A percentile compares a stretch with the other conserved stretches of the same genome.
Evolutionary conservation across 1,140 invertebrate genomes (phyloP).

Genomic region (Scaptodrosophila lebanonensis): DNA sequence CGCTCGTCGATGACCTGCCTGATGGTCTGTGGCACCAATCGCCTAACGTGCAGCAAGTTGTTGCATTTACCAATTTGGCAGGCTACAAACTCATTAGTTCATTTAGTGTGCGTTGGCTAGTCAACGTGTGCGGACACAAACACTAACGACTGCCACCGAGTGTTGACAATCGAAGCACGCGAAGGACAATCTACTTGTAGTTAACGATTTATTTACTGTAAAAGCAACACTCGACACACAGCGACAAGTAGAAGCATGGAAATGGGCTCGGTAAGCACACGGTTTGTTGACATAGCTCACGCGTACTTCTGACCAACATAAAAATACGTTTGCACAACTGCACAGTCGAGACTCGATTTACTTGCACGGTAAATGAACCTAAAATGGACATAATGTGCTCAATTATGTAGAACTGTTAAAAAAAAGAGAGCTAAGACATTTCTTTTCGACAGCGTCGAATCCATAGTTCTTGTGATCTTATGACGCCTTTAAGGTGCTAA

Average conservation of each 20-base stretch:
- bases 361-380: too few species aligned
- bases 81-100: constrained; percentile 14
- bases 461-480: too few species aligned
- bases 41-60: constrained; percentile 33
- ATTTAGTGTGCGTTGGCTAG: constrained; percentile 35
- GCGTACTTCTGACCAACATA: constrained; percentile 1
- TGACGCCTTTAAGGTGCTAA: too few species aligned
- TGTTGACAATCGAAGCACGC: not conserved
- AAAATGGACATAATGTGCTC: too few species aligned
- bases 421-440: too few species aligned
- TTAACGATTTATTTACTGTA: too few species aligned
- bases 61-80: constrained; percentile 40
- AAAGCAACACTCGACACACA: too few species aligned
- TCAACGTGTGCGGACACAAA: constrained; percentile 47
- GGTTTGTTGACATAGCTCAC: constrained; percentile 7
- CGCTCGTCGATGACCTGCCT: not conserved
- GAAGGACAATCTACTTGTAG: not conserved
- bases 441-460: too few species aligned
- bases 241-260: not conserved
- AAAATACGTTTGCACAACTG: too few species aligned
- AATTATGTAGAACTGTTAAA: too few species aligned
- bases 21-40: constrained; percentile 34
- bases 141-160: not conserved
- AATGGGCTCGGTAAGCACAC: constrained; percentile 33
- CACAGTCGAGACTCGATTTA: too few species aligned